These are phyloP conservation scores for Sialis fuliginosa DNA, from an alignment of 2,888 invertebrate genomes.

Conservation along the genomic window DNA sequence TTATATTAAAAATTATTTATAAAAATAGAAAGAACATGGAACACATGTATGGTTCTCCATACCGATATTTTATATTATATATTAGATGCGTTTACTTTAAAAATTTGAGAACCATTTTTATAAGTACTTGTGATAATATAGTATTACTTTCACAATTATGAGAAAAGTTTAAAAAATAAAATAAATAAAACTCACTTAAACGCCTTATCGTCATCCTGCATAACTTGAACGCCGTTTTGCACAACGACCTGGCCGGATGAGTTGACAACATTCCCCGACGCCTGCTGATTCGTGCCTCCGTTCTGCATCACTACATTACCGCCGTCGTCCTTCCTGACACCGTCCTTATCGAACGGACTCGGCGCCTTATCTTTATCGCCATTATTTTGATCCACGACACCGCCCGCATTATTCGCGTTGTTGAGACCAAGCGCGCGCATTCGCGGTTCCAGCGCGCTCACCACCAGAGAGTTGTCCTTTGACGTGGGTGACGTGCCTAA, in stretches of 20 bases:
- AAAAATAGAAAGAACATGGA: too few species aligned
- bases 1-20: too few species aligned
- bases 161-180: conserved; percentile 7
- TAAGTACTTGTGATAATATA: too few species aligned
- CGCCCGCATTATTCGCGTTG: conserved; percentile 25
- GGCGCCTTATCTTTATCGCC: conserved; percentile 37
- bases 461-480: conserved; percentile 35
- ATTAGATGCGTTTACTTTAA: too few species aligned
- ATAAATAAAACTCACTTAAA: conserved; percentile 56
- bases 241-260: conserved; percentile 35
- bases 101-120: too few species aligned
- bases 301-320: conserved; percentile 32
- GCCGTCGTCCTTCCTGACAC: conserved; percentile 30
- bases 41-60: too few species aligned
- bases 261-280: conserved; percentile 21
- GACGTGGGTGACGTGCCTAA: conserved; percentile 80
- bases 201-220: conserved; percentile 73
- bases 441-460: conserved; percentile 39
- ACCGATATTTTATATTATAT: too few species aligned
- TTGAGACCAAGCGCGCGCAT: conserved; percentile 44
- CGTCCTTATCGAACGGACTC: conserved; percentile 29
- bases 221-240: conserved; percentile 43
- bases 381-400: conserved; percentile 27
- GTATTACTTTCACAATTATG: not conserved
- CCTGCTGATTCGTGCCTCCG: conserved; percentile 28